Percentiles rank a stretch among this genome's conserved stretches.
Evolutionary conservation across 1,140 invertebrate species (phyloP).

Genomic region (Trichonephila clavipes): DNA sequence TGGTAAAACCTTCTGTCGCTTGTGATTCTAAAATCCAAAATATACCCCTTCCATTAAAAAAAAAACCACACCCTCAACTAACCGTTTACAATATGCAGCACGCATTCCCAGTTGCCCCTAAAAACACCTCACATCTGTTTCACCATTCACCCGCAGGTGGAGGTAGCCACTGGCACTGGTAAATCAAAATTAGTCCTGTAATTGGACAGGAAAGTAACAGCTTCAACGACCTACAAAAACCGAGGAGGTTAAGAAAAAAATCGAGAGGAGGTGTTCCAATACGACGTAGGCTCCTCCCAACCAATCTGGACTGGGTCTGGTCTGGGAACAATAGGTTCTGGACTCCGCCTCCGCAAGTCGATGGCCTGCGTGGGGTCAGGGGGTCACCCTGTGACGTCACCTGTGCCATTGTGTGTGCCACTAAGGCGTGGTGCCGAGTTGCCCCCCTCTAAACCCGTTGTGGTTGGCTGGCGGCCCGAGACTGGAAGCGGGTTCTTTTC

Average conservation of each 20-base stretch:
- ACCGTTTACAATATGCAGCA: no score
- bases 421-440: conserved; percentile 26
- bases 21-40: no score
- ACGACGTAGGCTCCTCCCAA: conserved; percentile 49
- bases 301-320: conserved; percentile 6
- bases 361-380: conserved; percentile 49
- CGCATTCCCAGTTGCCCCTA: not conserved
- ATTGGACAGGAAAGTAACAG: conserved; percentile 19
- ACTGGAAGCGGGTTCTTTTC: conserved; percentile 33
- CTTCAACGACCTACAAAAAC: conserved; percentile 14
- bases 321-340: conserved; percentile 20
- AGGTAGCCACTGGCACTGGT: not conserved
- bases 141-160: not conserved
- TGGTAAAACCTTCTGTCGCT: no score
- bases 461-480: conserved; percentile 53
- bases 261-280: conserved; percentile 28
- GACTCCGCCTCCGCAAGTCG: conserved; percentile 38
- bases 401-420: conserved; percentile 33
- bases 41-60: no score
- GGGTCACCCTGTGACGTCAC: conserved; percentile 65
- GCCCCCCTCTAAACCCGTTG: conserved; percentile 44
- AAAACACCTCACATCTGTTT: not conserved
- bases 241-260: conserved; percentile 35
- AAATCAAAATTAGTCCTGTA: conserved; percentile 22
- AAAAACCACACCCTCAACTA: no score